Base-by-base conservation (phyloP, 53 echinoderm and acorn worm species). In the Hippasteria phrygiana region DNA sequence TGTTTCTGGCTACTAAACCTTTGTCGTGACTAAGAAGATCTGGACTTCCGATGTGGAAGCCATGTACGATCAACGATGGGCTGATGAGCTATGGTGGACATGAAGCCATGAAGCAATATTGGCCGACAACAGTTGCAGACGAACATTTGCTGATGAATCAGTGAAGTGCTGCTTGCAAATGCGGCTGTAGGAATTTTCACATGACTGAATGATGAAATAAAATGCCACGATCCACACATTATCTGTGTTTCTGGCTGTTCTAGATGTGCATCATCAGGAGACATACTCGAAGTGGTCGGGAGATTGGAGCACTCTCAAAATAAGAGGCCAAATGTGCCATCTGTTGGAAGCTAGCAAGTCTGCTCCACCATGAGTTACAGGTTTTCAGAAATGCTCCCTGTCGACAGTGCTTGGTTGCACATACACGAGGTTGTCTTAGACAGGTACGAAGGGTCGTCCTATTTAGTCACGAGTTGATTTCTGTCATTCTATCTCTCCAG, bases 1-100 rank as follows among this genome's bases (percentile, higher is more conserved):
- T 85, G 85, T 85, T 85, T 85, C 85, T 71, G 69, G 34, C 70
- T 71, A 85, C 71, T 85, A 83, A 70, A 70, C 84, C 47, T 45
- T 67, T 62, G 64, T 29, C 8, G 12, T 67, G 2, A 5, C 26
- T 42, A 43, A 43, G n/a, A 73, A 20, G 73, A 10, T 16, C 34
- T 32, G 34, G 69, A 67, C 34, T 67, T 67, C 37, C 34, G 38
- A 24, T 35, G 54, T 56, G 11, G 1, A 20, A 24, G 36, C 43
- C 51, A 31, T 53, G n/a, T 0, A 38, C 20, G 22, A 79, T 67
- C 13, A 33, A 4, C 16, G 36, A 34, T 67, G 14, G 10, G 37
- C 7, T 29, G 65, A 6, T 67, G 69, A 33, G 34, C 37, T 67
- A 16, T 36, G 36, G 69, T 13, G 3, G 69, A 67, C 34, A 10